Evolutionary conservation across 2,113 vertebrate species (phyloP).

Genomic region (Oreochromis aureus): DNA sequence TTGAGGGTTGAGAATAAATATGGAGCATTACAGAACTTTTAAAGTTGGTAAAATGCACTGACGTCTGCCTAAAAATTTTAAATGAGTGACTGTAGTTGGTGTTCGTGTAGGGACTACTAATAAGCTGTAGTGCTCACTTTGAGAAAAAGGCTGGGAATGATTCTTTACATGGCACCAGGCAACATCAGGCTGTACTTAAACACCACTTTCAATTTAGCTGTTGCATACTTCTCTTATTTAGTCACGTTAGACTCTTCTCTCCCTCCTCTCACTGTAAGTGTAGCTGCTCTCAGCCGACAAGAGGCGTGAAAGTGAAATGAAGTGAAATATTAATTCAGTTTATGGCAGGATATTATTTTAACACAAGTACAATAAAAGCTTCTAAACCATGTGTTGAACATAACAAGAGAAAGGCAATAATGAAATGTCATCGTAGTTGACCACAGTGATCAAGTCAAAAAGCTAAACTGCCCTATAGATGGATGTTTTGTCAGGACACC

Average conservation of each 20-base stretch:
- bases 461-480: neutral
- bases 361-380: neutral
- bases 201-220: neutral
- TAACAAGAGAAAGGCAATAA: neutral
- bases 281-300: neutral
- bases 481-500: neutral
- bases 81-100: neutral
- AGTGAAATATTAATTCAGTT: neutral
- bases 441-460: neutral
- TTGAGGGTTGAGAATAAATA: neutral
- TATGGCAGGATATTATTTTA: neutral
- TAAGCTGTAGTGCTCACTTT: neutral
- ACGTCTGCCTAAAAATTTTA: neutral
- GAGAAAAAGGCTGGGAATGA: neutral
- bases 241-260: neutral
- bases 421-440: neutral
- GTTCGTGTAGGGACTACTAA: neutral
- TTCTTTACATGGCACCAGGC: neutral
- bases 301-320: neutral
- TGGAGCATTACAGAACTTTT: neutral
- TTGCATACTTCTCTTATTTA: neutral
- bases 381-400: neutral
- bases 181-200: neutral
- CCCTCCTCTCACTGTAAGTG: neutral
- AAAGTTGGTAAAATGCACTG: neutral